These are phyloP conservation scores for Petroica traversi DNA, from an alignment of 2,113 vertebrate genomes.

Conservation along the genomic window DNA sequence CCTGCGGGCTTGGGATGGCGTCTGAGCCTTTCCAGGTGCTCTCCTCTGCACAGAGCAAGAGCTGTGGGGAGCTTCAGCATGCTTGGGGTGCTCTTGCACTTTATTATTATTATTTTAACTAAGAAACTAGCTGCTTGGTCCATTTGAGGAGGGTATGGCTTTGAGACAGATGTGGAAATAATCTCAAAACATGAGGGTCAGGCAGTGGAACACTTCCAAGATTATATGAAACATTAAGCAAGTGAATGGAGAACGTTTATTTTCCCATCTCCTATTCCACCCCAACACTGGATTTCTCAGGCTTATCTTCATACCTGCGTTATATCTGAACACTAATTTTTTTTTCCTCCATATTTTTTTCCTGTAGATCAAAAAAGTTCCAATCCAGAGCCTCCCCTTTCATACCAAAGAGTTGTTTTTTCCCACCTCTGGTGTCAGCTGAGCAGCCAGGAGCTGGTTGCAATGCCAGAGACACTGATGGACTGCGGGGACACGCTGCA, in stretches of 20 bases:
- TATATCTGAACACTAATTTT: not conserved
- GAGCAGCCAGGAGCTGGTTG: not conserved
- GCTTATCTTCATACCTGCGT: slow-evolving; percentile 28
- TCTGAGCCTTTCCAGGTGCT: slow-evolving; percentile 36
- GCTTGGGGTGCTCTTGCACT: not conserved
- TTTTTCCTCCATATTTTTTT: not conserved
- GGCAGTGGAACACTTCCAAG: slow-evolving; percentile 21
- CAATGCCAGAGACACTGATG: not conserved
- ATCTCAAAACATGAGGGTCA: not conserved
- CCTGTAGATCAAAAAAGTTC: not conserved
- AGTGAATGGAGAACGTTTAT: slow-evolving; percentile 37
- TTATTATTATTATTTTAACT: slow-evolving; percentile 18
- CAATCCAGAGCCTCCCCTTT: not conserved
- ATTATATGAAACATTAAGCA: slow-evolving; percentile 47
- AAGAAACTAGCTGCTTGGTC: not conserved
- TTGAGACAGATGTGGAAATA: slow-evolving; percentile 41
- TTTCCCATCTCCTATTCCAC: slow-evolving; percentile 21
- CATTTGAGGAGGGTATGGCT: not conserved
- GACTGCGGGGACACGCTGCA: not conserved
- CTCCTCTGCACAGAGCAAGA: not conserved
- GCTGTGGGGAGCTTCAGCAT: not conserved
- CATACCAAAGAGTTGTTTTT: not conserved
- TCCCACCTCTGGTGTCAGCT: not conserved
- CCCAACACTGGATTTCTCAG: slow-evolving; percentile 21
- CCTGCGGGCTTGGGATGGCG: not conserved